A percentile compares a stretch with the other conserved stretches of the same genome.
These are phyloP conservation scores for Erithacus rubecula DNA, from an alignment of 2,797 vertebrate genomes.

Conservation along the genomic window DNA sequence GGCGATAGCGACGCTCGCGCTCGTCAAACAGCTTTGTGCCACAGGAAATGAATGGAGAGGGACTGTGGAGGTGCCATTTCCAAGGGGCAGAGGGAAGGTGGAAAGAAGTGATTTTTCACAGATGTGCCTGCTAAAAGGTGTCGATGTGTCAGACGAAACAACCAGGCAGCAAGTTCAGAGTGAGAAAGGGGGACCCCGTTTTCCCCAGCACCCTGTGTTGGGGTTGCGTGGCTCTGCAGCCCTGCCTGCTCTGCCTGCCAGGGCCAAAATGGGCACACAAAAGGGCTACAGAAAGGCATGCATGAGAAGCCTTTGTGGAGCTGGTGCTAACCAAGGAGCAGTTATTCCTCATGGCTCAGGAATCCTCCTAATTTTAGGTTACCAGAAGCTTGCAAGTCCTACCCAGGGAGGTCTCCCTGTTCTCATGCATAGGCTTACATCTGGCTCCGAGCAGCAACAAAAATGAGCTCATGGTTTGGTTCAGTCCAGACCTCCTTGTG, in stretches of 20 bases:
- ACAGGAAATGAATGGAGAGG: background rate
- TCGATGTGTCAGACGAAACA: background rate
- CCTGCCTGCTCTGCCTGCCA: background rate
- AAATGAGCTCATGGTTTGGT: background rate
- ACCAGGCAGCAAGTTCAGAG: background rate
- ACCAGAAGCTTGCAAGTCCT: background rate
- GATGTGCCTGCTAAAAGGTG: background rate
- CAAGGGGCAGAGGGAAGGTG: background rate
- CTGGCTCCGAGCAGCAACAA: background rate
- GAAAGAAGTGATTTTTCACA: background rate
- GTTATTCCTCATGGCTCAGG: background rate
- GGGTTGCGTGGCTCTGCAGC: background rate
- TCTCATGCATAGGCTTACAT: background rate
- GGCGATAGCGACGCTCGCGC: rapidly evolving
- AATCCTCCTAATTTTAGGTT: background rate
- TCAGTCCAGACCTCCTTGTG: background rate
- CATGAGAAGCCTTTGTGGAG: background rate
- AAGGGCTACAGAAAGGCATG: background rate
- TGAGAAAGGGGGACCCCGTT: rapidly evolving
- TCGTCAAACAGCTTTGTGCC: rapidly evolving
- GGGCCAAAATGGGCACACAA: background rate
- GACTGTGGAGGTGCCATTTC: background rate
- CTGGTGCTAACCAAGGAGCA: background rate
- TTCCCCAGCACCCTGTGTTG: rapidly evolving
- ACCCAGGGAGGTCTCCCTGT: background rate